These are phyloP conservation scores for Pocillopora verrucosa DNA, from an alignment of 64 coral and sea anemone genomes.

Conservation along the genomic window DNA sequence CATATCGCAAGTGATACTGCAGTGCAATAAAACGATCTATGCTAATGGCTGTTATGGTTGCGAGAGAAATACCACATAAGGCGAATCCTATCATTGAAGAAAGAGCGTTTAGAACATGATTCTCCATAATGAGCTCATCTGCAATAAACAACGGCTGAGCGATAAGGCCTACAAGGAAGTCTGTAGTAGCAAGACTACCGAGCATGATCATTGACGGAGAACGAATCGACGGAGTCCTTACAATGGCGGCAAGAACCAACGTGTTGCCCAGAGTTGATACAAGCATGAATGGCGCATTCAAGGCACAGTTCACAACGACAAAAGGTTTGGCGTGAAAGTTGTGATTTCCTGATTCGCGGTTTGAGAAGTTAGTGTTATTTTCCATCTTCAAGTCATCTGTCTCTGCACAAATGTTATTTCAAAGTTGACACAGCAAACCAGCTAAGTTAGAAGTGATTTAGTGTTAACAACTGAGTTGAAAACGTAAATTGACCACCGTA, in stretches of 20 bases:
- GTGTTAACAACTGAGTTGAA: too few species aligned
- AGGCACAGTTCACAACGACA: background rate
- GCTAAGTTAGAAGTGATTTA: too few species aligned
- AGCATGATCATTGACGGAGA: background rate
- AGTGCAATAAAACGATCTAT: constrained; percentile 21
- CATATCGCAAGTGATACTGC: constrained; percentile 14
- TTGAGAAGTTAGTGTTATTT: too few species aligned
- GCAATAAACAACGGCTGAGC: constrained; percentile 9
- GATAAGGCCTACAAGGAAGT: constrained; percentile 9
- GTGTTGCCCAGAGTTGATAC: background rate
- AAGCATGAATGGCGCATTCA: background rate
- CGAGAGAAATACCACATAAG: background rate
- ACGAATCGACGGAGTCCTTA: background rate
- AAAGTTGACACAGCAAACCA: too few species aligned
- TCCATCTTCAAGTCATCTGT: too few species aligned
- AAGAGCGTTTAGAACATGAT: background rate
- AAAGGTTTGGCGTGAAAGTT: background rate
- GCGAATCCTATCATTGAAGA: background rate
- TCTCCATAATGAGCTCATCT: background rate
- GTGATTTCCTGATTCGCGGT: too few species aligned
- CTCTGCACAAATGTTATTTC: too few species aligned
- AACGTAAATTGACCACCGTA: too few species aligned
- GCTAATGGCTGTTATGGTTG: background rate
- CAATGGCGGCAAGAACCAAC: constrained; percentile 8
- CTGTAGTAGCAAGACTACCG: constrained; percentile 1